A percentile compares a stretch with the other conserved stretches of the same genome.
Evolutionary conservation across 2,113 vertebrate genomes (phyloP).

Genomic region (Daphoenositta chrysoptera): DNA sequence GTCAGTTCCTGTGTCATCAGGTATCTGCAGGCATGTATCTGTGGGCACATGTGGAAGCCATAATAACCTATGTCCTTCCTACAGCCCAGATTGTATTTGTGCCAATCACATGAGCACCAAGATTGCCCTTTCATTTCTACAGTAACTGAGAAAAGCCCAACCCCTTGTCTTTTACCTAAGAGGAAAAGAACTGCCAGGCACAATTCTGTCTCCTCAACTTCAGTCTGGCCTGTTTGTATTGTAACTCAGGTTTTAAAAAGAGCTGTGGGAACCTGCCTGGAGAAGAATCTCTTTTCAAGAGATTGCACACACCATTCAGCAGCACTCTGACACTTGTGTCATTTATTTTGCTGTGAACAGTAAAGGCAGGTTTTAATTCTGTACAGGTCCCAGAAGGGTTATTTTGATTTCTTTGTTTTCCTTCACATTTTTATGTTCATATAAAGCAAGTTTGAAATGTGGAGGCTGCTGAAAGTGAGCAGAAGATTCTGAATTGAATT

Average conservation of each 20-base stretch:
- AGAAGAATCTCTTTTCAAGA: background rate
- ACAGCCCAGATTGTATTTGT: background rate
- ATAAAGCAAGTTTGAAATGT: background rate
- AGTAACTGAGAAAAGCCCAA: background rate
- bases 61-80: background rate
- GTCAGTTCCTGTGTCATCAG: background rate
- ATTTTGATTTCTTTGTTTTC: background rate
- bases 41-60: background rate
- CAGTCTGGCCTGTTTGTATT: background rate
- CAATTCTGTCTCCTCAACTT: background rate
- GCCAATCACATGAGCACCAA: background rate
- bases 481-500: background rate
- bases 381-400: background rate
- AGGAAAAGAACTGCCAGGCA: background rate
- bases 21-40: background rate
- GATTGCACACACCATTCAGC: background rate
- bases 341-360: background rate
- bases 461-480: background rate
- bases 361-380: background rate
- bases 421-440: background rate
- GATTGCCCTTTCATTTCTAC: background rate
- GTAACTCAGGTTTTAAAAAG: background rate
- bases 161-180: background rate
- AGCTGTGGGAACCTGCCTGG: background rate
- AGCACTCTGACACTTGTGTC: background rate